phyloP scores from a whole-genome alignment of 2,888 invertebrate genomes.

The Xestoiulus laeticollis region DNA sequence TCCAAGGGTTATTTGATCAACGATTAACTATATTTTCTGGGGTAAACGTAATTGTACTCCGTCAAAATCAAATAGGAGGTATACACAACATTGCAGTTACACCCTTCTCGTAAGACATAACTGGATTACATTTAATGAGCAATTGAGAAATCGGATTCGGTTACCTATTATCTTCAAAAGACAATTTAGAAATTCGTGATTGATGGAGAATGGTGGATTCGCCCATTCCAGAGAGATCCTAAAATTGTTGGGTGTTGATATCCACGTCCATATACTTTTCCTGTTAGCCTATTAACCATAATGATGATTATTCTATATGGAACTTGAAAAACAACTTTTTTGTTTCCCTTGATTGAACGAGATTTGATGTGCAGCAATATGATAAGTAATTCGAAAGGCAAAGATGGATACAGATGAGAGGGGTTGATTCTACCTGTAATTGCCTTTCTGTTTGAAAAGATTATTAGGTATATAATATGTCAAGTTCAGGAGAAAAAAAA shows the following conservation, averaged over 20 bases:
- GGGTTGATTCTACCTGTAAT: neutral
- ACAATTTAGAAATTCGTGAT: neutral
- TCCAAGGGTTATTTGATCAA: neutral
- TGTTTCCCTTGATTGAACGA: neutral
- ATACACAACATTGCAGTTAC: too few relatives aligned
- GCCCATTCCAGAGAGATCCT: neutral
- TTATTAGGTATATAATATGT: neutral
- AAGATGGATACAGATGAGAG: neutral
- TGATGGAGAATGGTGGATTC: too few relatives aligned
- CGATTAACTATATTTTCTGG: neutral
- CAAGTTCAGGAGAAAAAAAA: neutral
- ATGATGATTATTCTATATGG: neutral
- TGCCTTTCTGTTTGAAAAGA: neutral
- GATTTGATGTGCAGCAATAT: neutral
- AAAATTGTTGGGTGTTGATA: conserved; percentile 22
- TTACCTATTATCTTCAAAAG: too few relatives aligned
- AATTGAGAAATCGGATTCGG: too few relatives aligned
- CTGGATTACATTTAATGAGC: too few relatives aligned
- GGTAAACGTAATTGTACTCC: too few relatives aligned
- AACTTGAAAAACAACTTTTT: neutral
- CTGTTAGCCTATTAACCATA: neutral
- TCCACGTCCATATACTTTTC: neutral
- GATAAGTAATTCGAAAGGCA: neutral
- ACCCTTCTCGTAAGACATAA: too few relatives aligned
- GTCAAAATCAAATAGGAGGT: too few relatives aligned